A percentile compares a stretch with the other conserved stretches of the same genome.
phyloP scores from a whole-genome alignment of 2,888 invertebrate species.

The Coelopa pilipes region DNA sequence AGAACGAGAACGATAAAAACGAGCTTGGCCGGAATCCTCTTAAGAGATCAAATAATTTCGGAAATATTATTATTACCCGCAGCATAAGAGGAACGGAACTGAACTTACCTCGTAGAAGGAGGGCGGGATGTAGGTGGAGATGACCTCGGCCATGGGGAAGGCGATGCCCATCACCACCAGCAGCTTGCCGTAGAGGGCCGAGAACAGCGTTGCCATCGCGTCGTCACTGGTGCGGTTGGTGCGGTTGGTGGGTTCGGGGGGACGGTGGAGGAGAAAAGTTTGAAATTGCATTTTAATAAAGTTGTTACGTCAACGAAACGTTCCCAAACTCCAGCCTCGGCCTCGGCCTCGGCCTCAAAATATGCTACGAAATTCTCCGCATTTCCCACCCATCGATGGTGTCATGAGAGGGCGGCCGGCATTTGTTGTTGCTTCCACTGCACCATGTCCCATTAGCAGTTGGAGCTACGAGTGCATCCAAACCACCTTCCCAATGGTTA shows the following conservation, averaged over 20 bases:
- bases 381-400: too few relatives aligned
- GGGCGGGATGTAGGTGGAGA: constrained; percentile 92
- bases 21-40: neutral
- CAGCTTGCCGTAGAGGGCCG: constrained; percentile 92
- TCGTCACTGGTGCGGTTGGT: constrained; percentile 75
- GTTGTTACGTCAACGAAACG: neutral
- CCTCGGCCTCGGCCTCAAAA: too few relatives aligned
- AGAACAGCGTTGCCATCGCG: constrained; percentile 87
- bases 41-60: neutral
- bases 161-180: constrained; percentile 95
- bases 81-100: neutral
- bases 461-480: too few relatives aligned
- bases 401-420: too few relatives aligned
- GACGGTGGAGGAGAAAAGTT: constrained; percentile 49
- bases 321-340: too few relatives aligned
- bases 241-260: too few relatives aligned
- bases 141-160: constrained; percentile 95
- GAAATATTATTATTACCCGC: neutral
- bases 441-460: too few relatives aligned
- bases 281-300: constrained; percentile 16
- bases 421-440: too few relatives aligned
- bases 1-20: neutral
- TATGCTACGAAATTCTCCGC: too few relatives aligned
- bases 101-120: constrained; percentile 86
- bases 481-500: too few relatives aligned